These are phyloP conservation scores for Schlechtendalia chinensis DNA, from an alignment of 1,140 invertebrate genomes.

Conservation along the genomic window DNA sequence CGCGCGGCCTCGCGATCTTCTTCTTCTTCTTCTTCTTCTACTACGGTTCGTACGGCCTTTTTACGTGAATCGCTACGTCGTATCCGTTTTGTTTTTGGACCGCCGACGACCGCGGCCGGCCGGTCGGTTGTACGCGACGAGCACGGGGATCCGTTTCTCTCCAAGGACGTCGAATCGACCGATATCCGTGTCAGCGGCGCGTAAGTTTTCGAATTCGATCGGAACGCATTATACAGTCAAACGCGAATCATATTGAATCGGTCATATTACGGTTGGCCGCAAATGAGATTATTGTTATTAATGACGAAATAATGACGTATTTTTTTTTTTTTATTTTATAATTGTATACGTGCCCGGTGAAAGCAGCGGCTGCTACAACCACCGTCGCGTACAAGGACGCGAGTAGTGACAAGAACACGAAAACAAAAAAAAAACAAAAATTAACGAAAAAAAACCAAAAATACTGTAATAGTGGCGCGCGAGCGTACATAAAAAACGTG, in stretches of 20 bases:
- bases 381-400: conserved; percentile 9
- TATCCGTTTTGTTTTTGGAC: background rate
- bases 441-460: background rate
- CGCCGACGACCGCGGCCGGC: background rate
- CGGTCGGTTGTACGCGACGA: background rate
- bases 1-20: too few relatives aligned
- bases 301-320: conserved; percentile 32
- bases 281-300: conserved; percentile 40
- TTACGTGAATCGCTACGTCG: background rate
- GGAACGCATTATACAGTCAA: background rate
- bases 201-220: background rate
- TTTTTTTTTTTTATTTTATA: conserved; percentile 11
- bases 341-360: conserved; percentile 36
- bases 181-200: background rate
- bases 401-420: background rate
- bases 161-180: background rate
- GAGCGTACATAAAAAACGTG: too few relatives aligned
- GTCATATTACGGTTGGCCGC: conserved; percentile 20
- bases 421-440: too few relatives aligned
- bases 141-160: too few relatives aligned
- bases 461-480: too few relatives aligned
- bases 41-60: too few relatives aligned
- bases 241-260: background rate
- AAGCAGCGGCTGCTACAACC: conserved; percentile 11
- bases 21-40: too few relatives aligned